Base-by-base conservation (phyloP, 2,113 vertebrate genomes). In the Platanista minor region DNA sequence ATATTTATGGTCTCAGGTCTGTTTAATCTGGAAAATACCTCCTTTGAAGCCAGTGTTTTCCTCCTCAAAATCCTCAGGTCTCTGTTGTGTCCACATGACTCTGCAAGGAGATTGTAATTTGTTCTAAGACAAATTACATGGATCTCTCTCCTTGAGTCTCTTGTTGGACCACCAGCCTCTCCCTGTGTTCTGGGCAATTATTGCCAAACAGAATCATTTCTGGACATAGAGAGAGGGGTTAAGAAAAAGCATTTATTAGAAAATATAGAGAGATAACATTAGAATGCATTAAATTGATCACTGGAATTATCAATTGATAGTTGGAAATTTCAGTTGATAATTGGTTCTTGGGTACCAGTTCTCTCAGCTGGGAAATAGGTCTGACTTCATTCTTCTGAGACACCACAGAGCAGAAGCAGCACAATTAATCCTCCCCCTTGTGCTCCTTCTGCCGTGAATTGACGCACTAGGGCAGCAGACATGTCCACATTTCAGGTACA, bases 361-460 rank as follows among this genome's bases (percentile, higher is more conserved):
- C 23, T 21, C 27, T 39, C 9, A 43, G 20, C 13, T 43, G 36
- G 21, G 3, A 7, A 10, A 41, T 0, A 17, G 17, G 0, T 5
- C 12, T 66, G 3, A 41, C 4, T 3, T 59, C 29, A 9, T 83
- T 7, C 39, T 46, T 61, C 78, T 6, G 39, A 61, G 57, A 36
- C 66, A 59, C 54, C 31, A 0, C 0, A 2, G 17, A 13, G 52
- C 66, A 62, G 54, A 13, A 9, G 12, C 31, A 21, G 23, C 8
- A 36, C 66, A 46, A 29, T 29, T 18, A 1, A 10, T 41, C 4
- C 0, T 75, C 41, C 41, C 41, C 41, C 46, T 1, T 9, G 72
- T 52, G 52, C 23, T 72, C 64, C 14, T 7, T 36, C 52, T 61
- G 10, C 33, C 61, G 31, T 0, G 7, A 59, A 2, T 6, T 14